A percentile compares a stretch with the other conserved stretches of the same genome.
These are phyloP conservation scores for Phasianus colchicus DNA, from an alignment of 2,113 vertebrate species.

Conservation along the genomic window DNA sequence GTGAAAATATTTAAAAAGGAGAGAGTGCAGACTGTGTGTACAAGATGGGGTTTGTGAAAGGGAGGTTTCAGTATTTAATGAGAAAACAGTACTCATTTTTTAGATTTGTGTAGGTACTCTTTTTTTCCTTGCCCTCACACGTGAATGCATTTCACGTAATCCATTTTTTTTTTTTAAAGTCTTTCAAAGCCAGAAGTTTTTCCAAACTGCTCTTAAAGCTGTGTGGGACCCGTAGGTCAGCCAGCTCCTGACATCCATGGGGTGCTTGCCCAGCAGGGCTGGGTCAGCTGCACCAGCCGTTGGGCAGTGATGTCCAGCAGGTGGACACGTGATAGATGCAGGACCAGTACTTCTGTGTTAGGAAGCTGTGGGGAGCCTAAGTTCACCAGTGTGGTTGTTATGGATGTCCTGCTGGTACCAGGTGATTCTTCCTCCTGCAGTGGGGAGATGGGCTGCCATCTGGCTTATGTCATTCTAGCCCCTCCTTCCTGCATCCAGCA, in stretches of 20 bases:
- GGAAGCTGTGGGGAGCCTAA: neutral
- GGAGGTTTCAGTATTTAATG: neutral
- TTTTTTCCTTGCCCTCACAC: neutral
- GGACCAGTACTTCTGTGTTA: fast-evolving
- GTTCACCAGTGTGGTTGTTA: neutral
- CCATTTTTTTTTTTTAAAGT: neutral
- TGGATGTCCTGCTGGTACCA: neutral
- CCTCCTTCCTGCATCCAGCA: neutral
- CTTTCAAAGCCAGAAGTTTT: neutral
- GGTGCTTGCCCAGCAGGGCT: neutral
- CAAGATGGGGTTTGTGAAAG: neutral
- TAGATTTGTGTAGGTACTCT: neutral
- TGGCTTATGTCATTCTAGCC: neutral
- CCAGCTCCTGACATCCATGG: neutral
- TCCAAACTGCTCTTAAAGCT: neutral
- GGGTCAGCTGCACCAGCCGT: neutral
- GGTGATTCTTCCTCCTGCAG: neutral
- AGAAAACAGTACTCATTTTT: neutral
- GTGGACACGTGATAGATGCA: neutral
- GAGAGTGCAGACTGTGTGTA: neutral
- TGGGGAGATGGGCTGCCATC: neutral
- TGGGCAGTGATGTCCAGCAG: neutral
- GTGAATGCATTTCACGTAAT: neutral
- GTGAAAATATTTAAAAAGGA: neutral
- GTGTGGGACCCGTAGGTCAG: neutral